These are phyloP conservation scores for Nephila pilipes DNA, from an alignment of 1,140 invertebrate genomes.

Conservation along the genomic window DNA sequence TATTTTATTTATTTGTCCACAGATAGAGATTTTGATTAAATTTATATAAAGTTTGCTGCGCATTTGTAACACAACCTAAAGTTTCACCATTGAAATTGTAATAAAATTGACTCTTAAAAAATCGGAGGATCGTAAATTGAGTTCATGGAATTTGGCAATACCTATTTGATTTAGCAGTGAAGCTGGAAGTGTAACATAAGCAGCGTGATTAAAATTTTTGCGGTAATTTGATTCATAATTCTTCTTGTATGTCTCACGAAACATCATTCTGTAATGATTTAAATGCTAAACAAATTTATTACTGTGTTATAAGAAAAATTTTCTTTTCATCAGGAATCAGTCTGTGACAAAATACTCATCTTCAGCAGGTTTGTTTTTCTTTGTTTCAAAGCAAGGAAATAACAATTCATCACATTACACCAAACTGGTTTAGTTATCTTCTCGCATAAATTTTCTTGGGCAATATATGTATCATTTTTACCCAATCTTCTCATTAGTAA, in stretches of 20 bases:
- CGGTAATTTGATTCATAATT: neutral
- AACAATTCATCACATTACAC: neutral
- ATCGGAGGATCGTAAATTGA: neutral
- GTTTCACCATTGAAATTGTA: neutral
- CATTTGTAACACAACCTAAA: neutral
- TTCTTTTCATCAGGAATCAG: neutral
- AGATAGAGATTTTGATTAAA: no score
- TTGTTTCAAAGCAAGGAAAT: neutral
- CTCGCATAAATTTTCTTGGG: neutral
- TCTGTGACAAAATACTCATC: neutral
- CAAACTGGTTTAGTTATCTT: slow-evolving; percentile 17
- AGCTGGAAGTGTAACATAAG: neutral
- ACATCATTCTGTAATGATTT: neutral
- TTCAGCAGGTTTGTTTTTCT: neutral
- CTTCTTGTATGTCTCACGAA: neutral
- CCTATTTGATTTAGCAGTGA: neutral
- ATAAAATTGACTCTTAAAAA: neutral
- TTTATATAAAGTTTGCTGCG: neutral
- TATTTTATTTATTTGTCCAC: no score
- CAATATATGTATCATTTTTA: neutral
- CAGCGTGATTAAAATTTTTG: neutral
- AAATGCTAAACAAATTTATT: no score
- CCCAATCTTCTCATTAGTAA: neutral
- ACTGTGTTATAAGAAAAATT: no score
- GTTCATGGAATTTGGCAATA: neutral